A percentile compares a stretch with the other conserved stretches of the same genome.
These are phyloP conservation scores for Drosophila prosaltans DNA, from an alignment of 1,140 invertebrate species.

Conservation along the genomic window DNA sequence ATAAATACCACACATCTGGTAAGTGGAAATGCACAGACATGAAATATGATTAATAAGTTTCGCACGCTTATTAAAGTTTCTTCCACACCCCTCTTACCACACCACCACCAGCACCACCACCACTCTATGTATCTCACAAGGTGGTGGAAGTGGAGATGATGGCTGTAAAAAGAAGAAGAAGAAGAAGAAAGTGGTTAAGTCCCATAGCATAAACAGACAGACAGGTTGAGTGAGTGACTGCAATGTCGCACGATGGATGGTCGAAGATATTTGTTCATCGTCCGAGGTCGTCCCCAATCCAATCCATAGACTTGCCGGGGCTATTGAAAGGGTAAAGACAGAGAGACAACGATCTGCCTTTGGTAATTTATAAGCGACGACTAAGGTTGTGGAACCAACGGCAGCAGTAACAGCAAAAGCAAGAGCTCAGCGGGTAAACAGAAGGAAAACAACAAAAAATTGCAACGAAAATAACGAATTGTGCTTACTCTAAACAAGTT, in stretches of 20 bases:
- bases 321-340: conserved; percentile 15
- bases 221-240: conserved; percentile 65
- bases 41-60: conserved; percentile 77
- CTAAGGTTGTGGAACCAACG: conserved; percentile 2
- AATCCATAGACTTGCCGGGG: conserved; percentile 18
- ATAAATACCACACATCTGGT: conserved; percentile 58
- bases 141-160: conserved; percentile 20
- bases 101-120: not conserved
- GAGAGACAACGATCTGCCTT: conserved; percentile 11
- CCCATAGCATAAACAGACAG: conserved; percentile 35
- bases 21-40: conserved; percentile 39
- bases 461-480: not conserved
- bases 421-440: conserved; percentile 17
- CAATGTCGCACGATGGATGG: conserved; percentile 22
- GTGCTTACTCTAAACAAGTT: not conserved
- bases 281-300: conserved; percentile 10
- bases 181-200: conserved; percentile 55
- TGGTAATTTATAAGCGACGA: conserved; percentile 18
- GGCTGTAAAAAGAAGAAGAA: conserved; percentile 18
- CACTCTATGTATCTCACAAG: not conserved
- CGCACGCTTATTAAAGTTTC: conserved; percentile 69
- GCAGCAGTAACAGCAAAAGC: not conserved
- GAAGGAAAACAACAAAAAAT: not conserved
- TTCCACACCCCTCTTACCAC: conserved; percentile 2
- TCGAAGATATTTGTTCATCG: conserved; percentile 8